Evolutionary conservation across 2,113 vertebrate species (phyloP).

Genomic region (Corapipo altera): DNA sequence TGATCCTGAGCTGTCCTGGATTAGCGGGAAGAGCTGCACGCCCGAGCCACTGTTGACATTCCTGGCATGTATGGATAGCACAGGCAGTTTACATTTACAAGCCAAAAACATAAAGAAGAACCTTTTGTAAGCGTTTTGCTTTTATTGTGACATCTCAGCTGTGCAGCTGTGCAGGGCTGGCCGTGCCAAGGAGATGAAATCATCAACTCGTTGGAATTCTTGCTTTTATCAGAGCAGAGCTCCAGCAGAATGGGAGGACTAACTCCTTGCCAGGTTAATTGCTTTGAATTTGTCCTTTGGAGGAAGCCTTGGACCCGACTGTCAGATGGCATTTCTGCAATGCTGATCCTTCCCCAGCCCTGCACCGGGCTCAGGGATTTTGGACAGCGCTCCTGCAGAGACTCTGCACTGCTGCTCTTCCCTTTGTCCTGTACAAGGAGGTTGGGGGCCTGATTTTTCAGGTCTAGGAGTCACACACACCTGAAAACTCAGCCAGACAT

Average conservation of each 20-base stretch:
- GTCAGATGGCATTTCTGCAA: background rate
- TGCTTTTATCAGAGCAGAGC: conserved; percentile 14
- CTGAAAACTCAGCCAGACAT: background rate
- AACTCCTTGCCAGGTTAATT: background rate
- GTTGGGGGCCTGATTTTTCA: background rate
- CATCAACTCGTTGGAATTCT: conserved; percentile 7
- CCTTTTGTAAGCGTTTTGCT: background rate
- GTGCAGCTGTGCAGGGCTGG: conserved; percentile 1
- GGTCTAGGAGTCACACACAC: background rate
- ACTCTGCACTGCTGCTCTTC: background rate
- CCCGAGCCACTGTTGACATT: background rate
- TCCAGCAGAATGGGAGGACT: background rate
- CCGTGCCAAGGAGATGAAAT: conserved; percentile 27
- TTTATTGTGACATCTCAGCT: conserved; percentile 16
- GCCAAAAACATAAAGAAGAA: background rate
- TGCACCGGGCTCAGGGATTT: background rate
- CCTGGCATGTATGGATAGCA: background rate
- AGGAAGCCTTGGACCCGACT: background rate
- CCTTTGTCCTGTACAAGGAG: background rate
- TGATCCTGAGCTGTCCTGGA: background rate
- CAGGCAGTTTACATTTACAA: background rate
- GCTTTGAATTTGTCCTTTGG: background rate
- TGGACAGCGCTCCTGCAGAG: background rate
- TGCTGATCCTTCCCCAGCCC: background rate
- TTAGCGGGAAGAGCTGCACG: background rate